Base-by-base conservation (phyloP, 37 sponge, comb jelly and placozoan species). In the Spongilla lacustris region DNA sequence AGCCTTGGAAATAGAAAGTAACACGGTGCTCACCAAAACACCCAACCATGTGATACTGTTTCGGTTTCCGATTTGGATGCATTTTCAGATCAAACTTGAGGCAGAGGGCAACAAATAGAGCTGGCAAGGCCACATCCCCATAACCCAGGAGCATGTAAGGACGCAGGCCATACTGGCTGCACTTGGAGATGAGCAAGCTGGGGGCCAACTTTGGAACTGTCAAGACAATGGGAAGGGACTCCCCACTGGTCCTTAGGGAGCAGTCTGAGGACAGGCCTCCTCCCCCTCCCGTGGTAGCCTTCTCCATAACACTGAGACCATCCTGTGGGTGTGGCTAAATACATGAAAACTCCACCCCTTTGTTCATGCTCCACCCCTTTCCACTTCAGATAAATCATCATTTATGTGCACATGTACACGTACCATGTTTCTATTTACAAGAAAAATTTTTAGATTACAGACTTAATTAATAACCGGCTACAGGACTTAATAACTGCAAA, bases 301-400 rank as follows among this genome's bases (percentile, higher is more conserved):
- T 92, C 76, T 88, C 96, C 96, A 96, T 96, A 72, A 96, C 87
- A 85, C 93, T 93, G 33, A 70, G 73, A 68, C 86, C 83, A 86
- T 96, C 91, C 93, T 96, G 49, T 3, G 29, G 46, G 46, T 46
- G 46, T 46, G 46, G 46, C 8, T 8, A n/a, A n/a, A n/a, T n/a
- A n/a, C n/a, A 46, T 46, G 46, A 8, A 46, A 46, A 46, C 46
- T 8, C 46, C 46, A 46, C 46, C n/a, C n/a, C n/a, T n/a, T n/a
- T n/a, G n/a, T n/a, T n/a, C n/a, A n/a, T n/a, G n/a, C n/a, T n/a
- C n/a, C n/a, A n/a, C n/a, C 46, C 46, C 46, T 46, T 46, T 46
- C 46, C 46, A 46, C 46, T 46, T 46, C 46, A 46, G 46, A 46
- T 46, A 46, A 46, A 46, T 46, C 46, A 46, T 46, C 46, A 46